phyloP scores from a whole-genome alignment of 2,797 vertebrate species.

The Hephaestus fuliginosus region DNA sequence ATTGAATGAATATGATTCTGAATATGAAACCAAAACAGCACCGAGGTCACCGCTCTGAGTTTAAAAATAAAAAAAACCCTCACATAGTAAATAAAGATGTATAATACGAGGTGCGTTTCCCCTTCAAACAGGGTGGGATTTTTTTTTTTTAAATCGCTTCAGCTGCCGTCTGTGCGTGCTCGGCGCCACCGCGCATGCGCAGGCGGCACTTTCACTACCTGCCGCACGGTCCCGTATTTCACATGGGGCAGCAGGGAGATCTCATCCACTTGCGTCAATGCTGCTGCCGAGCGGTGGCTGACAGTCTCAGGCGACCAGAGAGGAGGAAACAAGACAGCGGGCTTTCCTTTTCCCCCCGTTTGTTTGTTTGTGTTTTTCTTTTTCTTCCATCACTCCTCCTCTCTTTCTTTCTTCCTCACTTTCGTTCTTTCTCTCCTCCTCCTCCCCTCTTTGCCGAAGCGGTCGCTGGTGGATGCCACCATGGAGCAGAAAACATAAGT shows the following conservation, averaged over 20 bases:
- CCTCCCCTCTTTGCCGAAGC: constrained; percentile 24
- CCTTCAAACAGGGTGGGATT: constrained; percentile 68
- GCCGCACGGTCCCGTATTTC: constrained; percentile 85
- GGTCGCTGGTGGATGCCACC: constrained; percentile 67
- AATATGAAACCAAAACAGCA: constrained; percentile 3
- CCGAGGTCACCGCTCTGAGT: constrained; percentile 11
- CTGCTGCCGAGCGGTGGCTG: constrained; percentile 73
- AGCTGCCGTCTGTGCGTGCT: constrained; percentile 41
- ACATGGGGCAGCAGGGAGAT: constrained; percentile 83
- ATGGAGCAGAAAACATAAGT: constrained; percentile 77
- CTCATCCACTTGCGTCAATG: constrained; percentile 81
- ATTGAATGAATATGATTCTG: not conserved
- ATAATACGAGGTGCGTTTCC: constrained; percentile 53
- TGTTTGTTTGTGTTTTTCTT: constrained; percentile 1
- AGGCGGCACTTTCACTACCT: constrained; percentile 83
- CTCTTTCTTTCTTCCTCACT: too few relatives aligned
- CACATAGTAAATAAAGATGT: constrained; percentile 34
- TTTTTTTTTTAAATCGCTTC: constrained; percentile 12
- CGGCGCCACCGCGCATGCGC: constrained; percentile 83
- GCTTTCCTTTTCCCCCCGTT: too few relatives aligned
- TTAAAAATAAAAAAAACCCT: not conserved
- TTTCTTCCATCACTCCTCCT: not conserved
- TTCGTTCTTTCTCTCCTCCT: not conserved
- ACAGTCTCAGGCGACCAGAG: constrained; percentile 74
- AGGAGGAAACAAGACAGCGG: constrained; percentile 58